Evolutionary conservation across 2,797 vertebrate species (phyloP), one percentile per base, ranked within the genome.

Genomic region (Lacerta viridis): DNA sequence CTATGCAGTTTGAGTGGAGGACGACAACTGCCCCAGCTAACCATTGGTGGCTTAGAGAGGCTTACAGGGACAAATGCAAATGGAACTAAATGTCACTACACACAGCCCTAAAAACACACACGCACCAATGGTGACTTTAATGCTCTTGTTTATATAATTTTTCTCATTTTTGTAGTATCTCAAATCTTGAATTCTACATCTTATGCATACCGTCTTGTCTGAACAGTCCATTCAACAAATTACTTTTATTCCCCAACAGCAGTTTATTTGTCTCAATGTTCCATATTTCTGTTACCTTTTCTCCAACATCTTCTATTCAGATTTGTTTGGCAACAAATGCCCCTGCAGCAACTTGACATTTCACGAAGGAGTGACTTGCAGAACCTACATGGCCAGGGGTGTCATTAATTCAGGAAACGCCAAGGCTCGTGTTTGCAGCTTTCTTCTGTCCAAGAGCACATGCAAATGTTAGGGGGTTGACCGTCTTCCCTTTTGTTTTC

Each of bases 351-450:
- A 82, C 80, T 93, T 94, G 92, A 91, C 89, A 93, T 94, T 55
- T 93, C 89, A 93, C 89, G 90, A 93, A 91, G 80, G 89, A 92
- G 88, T 85, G 92, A 61, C n/a, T 90, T 90, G 64, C 46, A 59
- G 78, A 90, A 77, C 29, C 43, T 25, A 89, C 0, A 0, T 85
- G 89, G 61, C 86, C 81, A 29, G 81, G 90, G 82, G 81, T 91
- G 81, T 86, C 68, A 88, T 92, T 96, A 94, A 95, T 95, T 92
- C 91, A 91, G 89, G 84, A 83, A 92, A 83, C 64, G 64, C 80
- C 80, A 88, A 92, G 55, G 50, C 41, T 84, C 86, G 41, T 27
- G 13, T 93, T 79, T 50, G 87, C 87, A 90, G 89, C 61, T 78
- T 74, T 80, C 91, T 89, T 46, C 29, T 61, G 68, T 88, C 90